phyloP scores from a whole-genome alignment of 2,113 vertebrate species.

The Epinephelus lanceolatus region DNA sequence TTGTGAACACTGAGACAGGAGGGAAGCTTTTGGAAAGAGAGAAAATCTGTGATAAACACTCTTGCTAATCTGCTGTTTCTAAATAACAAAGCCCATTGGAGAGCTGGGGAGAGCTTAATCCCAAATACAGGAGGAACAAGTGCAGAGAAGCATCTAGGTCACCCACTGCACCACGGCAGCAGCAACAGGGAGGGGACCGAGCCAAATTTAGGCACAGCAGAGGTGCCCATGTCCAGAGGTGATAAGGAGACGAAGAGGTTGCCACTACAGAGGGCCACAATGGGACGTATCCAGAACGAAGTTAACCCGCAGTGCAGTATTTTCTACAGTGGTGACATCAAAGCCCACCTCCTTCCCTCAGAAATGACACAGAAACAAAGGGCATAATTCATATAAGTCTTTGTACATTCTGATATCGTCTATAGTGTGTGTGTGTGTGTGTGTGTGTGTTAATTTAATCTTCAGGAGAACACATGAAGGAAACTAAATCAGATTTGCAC shows the following conservation, averaged over 20 bases:
- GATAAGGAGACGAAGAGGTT: constrained; percentile 61
- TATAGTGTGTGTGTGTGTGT: too few species aligned
- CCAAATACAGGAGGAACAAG: constrained; percentile 62
- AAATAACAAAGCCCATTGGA: constrained; percentile 70
- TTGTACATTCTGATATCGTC: background rate
- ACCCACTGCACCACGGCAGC: constrained; percentile 53
- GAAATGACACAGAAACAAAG: background rate
- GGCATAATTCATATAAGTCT: background rate
- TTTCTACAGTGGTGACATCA: constrained; percentile 26
- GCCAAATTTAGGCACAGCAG: constrained; percentile 70
- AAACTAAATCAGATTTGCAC: background rate
- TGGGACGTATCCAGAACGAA: constrained; percentile 47
- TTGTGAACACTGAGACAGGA: constrained; percentile 11
- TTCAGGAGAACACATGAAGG: background rate
- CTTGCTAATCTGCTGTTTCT: constrained; percentile 73
- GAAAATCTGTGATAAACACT: constrained; percentile 64
- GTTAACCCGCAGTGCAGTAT: constrained; percentile 26
- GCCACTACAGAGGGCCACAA: constrained; percentile 28
- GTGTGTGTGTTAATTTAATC: background rate
- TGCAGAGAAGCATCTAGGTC: constrained; percentile 72
- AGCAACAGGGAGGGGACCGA: constrained; percentile 48
- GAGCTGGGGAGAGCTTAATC: constrained; percentile 60
- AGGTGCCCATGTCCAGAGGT: constrained; percentile 71
- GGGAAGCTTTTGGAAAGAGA: constrained; percentile 51
- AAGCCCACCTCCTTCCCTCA: constrained; percentile 11